Percentiles rank a stretch among this genome's conserved stretches.
Evolutionary conservation across 2,797 vertebrate genomes (phyloP).

Genomic region (Diglossa cyanea): DNA sequence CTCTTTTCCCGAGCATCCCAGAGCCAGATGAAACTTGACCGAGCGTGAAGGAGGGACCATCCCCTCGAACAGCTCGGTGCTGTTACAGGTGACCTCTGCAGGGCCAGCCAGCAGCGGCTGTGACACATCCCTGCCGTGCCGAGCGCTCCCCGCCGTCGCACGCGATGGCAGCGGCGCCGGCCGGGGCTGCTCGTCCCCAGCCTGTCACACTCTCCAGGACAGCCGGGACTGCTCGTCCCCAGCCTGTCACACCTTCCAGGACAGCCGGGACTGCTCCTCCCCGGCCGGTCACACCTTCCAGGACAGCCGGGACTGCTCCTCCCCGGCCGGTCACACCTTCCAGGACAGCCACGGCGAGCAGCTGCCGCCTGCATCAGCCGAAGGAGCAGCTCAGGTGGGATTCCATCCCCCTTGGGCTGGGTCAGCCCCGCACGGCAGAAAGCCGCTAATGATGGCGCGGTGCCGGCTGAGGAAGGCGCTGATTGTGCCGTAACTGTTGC

Average conservation of each 20-base stretch:
- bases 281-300: not conserved
- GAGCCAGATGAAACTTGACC: not conserved
- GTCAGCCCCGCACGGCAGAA: not conserved
- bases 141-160: not conserved
- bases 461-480: not conserved
- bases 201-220: not conserved
- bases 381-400: not conserved
- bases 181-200: not conserved
- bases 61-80: not conserved
- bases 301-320: too few relatives aligned
- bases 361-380: not conserved
- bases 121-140: not conserved
- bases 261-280: not conserved
- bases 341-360: not conserved
- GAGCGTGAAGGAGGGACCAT: not conserved
- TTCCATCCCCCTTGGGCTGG: not conserved
- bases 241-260: too few relatives aligned
- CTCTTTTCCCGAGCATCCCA: not conserved
- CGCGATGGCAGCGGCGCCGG: not conserved
- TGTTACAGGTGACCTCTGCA: not conserved
- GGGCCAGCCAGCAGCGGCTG: accelerated
- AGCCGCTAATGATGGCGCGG: not conserved
- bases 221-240: too few relatives aligned
- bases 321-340: too few relatives aligned
- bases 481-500: not conserved